Evolutionary conservation across 2,888 invertebrate genomes (phyloP).

Genomic region (Idaea aversata): DNA sequence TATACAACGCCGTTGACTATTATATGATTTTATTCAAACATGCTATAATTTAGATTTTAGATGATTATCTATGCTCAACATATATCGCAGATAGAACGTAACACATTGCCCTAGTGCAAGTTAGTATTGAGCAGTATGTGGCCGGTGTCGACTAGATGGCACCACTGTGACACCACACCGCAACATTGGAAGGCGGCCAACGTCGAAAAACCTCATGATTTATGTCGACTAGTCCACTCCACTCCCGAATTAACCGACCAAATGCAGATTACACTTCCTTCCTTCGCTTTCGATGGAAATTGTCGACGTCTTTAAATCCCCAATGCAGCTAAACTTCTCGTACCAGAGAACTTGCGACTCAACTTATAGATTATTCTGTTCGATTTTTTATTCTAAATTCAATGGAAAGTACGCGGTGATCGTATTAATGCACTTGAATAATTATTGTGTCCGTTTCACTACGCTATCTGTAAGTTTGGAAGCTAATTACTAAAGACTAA

Average conservation of each 20-base stretch:
- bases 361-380: neutral
- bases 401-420: neutral
- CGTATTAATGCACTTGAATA: neutral
- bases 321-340: neutral
- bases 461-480: too few species aligned
- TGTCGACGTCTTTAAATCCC: neutral
- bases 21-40: too few species aligned
- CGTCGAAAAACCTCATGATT: slow-evolving; percentile 4
- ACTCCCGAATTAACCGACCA: slow-evolving; percentile 12
- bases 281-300: neutral
- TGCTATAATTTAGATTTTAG: too few species aligned
- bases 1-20: neutral
- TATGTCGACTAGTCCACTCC: slow-evolving; percentile 1
- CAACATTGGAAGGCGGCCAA: neutral
- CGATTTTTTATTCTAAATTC: neutral
- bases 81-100: too few species aligned
- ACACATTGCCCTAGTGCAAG: neutral
- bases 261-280: slow-evolving; percentile 23
- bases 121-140: neutral
- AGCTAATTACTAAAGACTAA: too few species aligned
- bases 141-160: neutral
- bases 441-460: too few species aligned
- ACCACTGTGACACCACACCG: neutral
- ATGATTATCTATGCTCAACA: too few species aligned
- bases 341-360: neutral